Conservation (phyloP, 2,888 invertebrate species). For the Heterodera filipjevi region DNA sequence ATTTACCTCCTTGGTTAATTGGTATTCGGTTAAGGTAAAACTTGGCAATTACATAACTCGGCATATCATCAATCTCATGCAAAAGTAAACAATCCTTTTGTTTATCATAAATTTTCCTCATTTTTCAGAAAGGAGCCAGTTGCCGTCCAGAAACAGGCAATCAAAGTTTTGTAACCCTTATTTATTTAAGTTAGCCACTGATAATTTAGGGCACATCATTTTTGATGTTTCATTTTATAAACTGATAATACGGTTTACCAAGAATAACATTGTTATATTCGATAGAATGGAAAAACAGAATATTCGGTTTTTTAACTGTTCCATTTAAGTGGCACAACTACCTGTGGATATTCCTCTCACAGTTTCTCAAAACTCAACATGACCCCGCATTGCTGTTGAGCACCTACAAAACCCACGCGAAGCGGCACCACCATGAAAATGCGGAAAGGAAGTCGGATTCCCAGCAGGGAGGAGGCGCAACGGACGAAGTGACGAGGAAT, state of each 20-base stretch:
- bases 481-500: neutral
- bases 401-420: conserved; percentile 30
- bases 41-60: conserved; percentile 56
- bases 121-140: conserved; percentile 34
- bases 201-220: too few species aligned
- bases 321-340: conserved; percentile 42
- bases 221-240: too few species aligned
- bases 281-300: too few species aligned
- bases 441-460: neutral
- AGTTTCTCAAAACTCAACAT: conserved; percentile 48
- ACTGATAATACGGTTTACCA: too few species aligned
- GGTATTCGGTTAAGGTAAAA: conserved; percentile 30
- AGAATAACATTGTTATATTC: too few species aligned
- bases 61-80: conserved; percentile 35
- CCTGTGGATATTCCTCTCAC: conserved; percentile 60
- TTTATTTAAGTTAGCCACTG: too few species aligned
- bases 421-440: conserved; percentile 32
- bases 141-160: conserved; percentile 25
- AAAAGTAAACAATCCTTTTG: conserved; percentile 34
- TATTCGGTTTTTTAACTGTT: too few species aligned
- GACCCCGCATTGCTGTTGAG: conserved; percentile 40
- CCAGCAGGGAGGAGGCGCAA: neutral
- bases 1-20: neutral
- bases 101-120: neutral
- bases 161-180: neutral